Base-by-base conservation (phyloP, 2,888 invertebrate species). In the Pristionchus maxplancki region DNA sequence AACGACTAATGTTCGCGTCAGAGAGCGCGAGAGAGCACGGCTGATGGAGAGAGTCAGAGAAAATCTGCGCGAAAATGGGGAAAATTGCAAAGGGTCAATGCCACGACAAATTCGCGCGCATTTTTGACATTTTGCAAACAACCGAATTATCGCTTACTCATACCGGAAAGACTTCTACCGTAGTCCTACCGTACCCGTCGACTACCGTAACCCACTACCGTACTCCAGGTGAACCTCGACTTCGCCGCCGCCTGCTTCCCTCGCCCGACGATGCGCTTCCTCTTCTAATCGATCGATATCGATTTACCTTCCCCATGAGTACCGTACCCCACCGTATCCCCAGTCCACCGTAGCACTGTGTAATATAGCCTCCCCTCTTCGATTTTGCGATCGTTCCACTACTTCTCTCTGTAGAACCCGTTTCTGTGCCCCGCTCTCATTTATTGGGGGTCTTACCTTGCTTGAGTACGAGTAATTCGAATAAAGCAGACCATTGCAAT, bases 191-290 rank as follows among this genome's bases (percentile, higher is more conserved):
- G 58, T 58, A n/a, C n/a, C 58, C 13, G 1, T 17, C n/a, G 15
- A n/a, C 67, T 67, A 67, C 67, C 67, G 67, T 67, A 62, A 24
- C 37, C 37, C 24, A 15, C 44, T 78, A 50, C 82, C 53, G 24
- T 58, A 82, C 40, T 85, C 31, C 85, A 85, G 85, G 44, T 85
- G 28, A 85, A 85, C 64, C 62, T 85, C 62, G 85, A 85, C 64
- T 64, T 85, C 40, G 64, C 62, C 8, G 85, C 85, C n/a, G 31
- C 31, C 20, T 85, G 85, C 85, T 24, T 85, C 40, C 85, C 85
- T n/a, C 85, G 85, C 4, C 64, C 85, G 5, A 85, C 62, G 20
- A 83, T 83, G 85, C 40, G 85, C 24, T 85, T 85, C 85, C 24
- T 85, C 62, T 85, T 85, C 85, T 85, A 85, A 44, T 17, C 82